Base-by-base conservation (phyloP, 2,113 vertebrate species). In the Chloropsis hardwickii region DNA sequence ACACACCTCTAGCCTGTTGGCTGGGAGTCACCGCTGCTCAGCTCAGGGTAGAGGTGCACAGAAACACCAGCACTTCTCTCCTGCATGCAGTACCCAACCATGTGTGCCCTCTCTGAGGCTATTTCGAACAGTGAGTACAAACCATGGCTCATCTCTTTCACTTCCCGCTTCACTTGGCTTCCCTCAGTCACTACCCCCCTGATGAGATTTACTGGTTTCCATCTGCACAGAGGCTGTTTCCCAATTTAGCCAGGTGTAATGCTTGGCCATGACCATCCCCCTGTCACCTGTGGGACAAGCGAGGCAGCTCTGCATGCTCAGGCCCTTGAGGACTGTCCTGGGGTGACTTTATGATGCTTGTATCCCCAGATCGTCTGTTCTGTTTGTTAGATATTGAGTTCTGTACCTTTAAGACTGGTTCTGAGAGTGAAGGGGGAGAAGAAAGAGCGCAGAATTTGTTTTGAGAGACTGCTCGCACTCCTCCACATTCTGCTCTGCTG, bases 231-330 rank as follows among this genome's bases (percentile, higher is more conserved):
- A 51, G 65, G 69, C 27, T 35, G 61, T 90, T 95, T 82, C 58
- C 71, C 80, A 27, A 72, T 88, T 88, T 71, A 93, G 21, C n/a
- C 66, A 72, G 44, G 31, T 79, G 48, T 37, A 40, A 29, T 40
- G 14, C n/a, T n/a, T 29, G 20, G 12, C 60, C 28, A 2, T 35
- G n/a, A 40, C 64, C 12, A 21, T 9, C 29, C 0, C 0, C 54
- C 47, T 4, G 1, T 86, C 89, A 23, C 28, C 39, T 25, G 13
- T n/a, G 61, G 47, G 53, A 85, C 42, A 42, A 67, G 21, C 1
- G 5, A 58, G 14, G 29, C 0, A 0, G 45, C 58, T 47, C 44
- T 14, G 11, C 1, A 0, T 27, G 48, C 25, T 24, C 29, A 23
- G 23, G 29, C 22, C 33, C 35, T 40, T 23, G 5, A 79, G 51